A percentile compares a stretch with the other conserved stretches of the same genome.
These are phyloP conservation scores for Diachrysia chrysitis DNA, from an alignment of 2,888 invertebrate genomes.

Conservation along the genomic window DNA sequence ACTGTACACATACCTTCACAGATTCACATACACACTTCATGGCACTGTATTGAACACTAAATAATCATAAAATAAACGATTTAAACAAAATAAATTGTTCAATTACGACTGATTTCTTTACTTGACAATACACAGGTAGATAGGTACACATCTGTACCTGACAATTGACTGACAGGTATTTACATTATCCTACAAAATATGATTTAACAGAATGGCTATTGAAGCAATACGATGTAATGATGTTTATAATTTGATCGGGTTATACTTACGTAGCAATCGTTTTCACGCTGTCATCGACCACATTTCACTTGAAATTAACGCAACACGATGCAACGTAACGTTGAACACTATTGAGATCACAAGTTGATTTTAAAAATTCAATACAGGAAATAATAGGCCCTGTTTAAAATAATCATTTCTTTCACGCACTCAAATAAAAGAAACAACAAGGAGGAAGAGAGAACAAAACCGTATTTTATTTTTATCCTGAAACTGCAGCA, in stretches of 20 bases:
- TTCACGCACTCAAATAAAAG: slow-evolving; percentile 76
- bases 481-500: slow-evolving; percentile 65
- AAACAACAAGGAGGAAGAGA: slow-evolving; percentile 75
- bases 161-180: slow-evolving; percentile 70
- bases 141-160: slow-evolving; percentile 69
- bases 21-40: slow-evolving; percentile 70
- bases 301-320: slow-evolving; percentile 82
- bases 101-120: slow-evolving; percentile 80
- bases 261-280: slow-evolving; percentile 87
- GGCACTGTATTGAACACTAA: slow-evolving; percentile 76
- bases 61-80: slow-evolving; percentile 75
- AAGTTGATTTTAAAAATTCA: slow-evolving; percentile 65
- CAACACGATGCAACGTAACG: slow-evolving; percentile 71
- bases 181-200: slow-evolving; percentile 68
- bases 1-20: slow-evolving; percentile 67
- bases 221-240: slow-evolving; percentile 37
- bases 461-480: slow-evolving; percentile 66
- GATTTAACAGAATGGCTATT: slow-evolving; percentile 43
- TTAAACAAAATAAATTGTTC: slow-evolving; percentile 74
- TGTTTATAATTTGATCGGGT: slow-evolving; percentile 70
- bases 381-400: slow-evolving; percentile 72
- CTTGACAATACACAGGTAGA: slow-evolving; percentile 64
- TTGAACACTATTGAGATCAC: slow-evolving; percentile 64
- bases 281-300: slow-evolving; percentile 87
- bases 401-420: slow-evolving; percentile 74